These are phyloP conservation scores for Megamerina dolium DNA, from an alignment of 2,888 invertebrate genomes.

Conservation along the genomic window DNA sequence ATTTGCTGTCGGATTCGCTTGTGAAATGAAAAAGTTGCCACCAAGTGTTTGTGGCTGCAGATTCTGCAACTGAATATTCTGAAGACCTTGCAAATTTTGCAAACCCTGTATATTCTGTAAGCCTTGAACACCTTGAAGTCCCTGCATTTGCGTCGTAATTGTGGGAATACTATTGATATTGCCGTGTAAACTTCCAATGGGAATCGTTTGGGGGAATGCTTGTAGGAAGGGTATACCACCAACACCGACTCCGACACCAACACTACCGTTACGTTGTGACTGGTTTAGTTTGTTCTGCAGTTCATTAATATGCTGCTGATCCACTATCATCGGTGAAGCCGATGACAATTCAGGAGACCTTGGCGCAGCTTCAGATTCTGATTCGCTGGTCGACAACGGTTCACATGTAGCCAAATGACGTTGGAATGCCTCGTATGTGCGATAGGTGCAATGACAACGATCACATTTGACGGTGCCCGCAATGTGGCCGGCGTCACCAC, in stretches of 20 bases:
- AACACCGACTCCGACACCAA: constrained; percentile 20
- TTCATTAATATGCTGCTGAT: constrained; percentile 33
- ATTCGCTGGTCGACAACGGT: constrained; percentile 71
- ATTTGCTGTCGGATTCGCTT: constrained; percentile 23
- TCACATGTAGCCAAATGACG: constrained; percentile 73
- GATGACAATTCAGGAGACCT: constrained; percentile 49
- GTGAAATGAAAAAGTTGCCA: constrained; percentile 40
- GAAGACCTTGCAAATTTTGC: constrained; percentile 20
- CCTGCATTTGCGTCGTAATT: constrained; percentile 23
- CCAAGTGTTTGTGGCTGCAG: constrained; percentile 37
- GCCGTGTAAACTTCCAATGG: constrained; percentile 31
- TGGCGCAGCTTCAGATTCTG: constrained; percentile 43
- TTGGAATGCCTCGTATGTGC: constrained; percentile 75
- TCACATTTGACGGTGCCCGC: constrained; percentile 68
- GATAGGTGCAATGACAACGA: constrained; percentile 79
- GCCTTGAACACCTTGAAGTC: constrained; percentile 22
- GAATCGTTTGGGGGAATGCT: constrained; percentile 25
- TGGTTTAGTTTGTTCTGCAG: constrained; percentile 36
- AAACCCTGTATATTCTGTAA: constrained; percentile 19
- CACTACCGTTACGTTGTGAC: constrained; percentile 20
- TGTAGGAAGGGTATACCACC: constrained; percentile 37
- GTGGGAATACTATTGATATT: constrained; percentile 17
- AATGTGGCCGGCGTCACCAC: constrained; percentile 51
- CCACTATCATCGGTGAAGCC: constrained; percentile 15
- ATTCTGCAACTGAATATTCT: constrained; percentile 31